These are phyloP conservation scores for Heptranchias perlo DNA, from an alignment of 2,113 vertebrate species.

Conservation along the genomic window DNA sequence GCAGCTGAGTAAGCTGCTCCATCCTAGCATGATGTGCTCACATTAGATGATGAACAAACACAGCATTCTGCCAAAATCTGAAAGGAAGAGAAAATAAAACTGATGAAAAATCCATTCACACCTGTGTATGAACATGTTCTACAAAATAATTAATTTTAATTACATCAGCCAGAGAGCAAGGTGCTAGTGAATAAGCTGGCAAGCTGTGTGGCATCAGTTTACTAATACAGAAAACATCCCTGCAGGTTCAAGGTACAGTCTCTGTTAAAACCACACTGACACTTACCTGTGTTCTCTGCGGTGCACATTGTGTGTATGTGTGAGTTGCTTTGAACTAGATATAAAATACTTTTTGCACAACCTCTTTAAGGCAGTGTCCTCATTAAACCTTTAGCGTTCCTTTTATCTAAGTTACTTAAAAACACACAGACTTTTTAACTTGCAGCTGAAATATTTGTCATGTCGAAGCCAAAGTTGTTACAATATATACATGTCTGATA, in stretches of 20 bases:
- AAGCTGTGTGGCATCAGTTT: neutral
- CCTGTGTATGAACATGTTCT: neutral
- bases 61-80: neutral
- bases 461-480: neutral
- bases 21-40: neutral
- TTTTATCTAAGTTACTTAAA: neutral
- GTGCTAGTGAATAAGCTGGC: neutral
- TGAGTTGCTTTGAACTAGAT: neutral
- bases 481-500: neutral
- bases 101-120: neutral
- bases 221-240: neutral
- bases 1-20: neutral
- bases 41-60: neutral
- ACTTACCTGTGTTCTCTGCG: neutral
- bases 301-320: neutral
- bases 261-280: neutral
- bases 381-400: neutral
- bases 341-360: neutral
- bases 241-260: neutral
- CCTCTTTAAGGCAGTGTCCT: neutral
- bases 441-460: neutral
- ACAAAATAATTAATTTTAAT: conserved; percentile 18
- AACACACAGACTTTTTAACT: neutral
- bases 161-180: conserved; percentile 1
- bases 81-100: neutral